phyloP scores from a whole-genome alignment of 2,888 invertebrate species.

The Drosophila pseudotakahashii region DNA sequence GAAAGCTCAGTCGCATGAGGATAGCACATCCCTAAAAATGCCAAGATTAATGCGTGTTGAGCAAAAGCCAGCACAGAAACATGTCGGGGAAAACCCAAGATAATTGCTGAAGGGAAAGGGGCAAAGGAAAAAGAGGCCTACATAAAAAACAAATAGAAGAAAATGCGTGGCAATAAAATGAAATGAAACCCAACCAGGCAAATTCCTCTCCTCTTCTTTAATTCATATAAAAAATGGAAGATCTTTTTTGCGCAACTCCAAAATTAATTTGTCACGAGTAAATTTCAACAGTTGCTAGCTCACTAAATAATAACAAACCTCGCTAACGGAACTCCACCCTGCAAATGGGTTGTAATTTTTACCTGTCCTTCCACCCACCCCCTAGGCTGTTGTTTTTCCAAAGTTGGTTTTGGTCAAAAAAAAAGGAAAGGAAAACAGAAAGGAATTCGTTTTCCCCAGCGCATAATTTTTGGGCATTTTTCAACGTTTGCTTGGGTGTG shows the following conservation, averaged over 20 bases:
- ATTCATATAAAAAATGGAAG: slow-evolving; percentile 27
- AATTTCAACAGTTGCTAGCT: slow-evolving; percentile 33
- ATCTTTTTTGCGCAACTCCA: slow-evolving; percentile 6
- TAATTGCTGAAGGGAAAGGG: slow-evolving; percentile 26
- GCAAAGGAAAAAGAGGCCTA: not conserved
- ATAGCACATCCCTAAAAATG: slow-evolving; percentile 17
- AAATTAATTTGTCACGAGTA: slow-evolving; percentile 32
- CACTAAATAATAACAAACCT: slow-evolving; percentile 35
- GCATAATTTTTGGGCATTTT: slow-evolving; percentile 63
- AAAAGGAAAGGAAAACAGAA: not conserved
- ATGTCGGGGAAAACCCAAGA: slow-evolving; percentile 29
- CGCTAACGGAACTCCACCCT: slow-evolving; percentile 2
- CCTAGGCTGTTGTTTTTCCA: slow-evolving; percentile 12
- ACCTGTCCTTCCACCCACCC: slow-evolving; percentile 28
- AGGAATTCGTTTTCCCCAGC: slow-evolving; percentile 56
- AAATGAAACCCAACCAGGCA: slow-evolving; percentile 18
- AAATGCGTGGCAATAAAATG: slow-evolving; percentile 36
- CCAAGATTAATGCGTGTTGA: slow-evolving; percentile 24
- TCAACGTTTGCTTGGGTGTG: slow-evolving; percentile 40
- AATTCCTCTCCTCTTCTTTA: slow-evolving; percentile 12
- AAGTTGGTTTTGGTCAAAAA: slow-evolving; percentile 15
- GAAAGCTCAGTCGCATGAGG: slow-evolving; percentile 9
- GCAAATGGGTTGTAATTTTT: slow-evolving; percentile 9
- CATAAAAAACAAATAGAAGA: slow-evolving; percentile 38
- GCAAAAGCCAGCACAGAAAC: slow-evolving; percentile 11